Conservation (phyloP, 2,113 vertebrate species). For the Crotalus viridis region DNA sequence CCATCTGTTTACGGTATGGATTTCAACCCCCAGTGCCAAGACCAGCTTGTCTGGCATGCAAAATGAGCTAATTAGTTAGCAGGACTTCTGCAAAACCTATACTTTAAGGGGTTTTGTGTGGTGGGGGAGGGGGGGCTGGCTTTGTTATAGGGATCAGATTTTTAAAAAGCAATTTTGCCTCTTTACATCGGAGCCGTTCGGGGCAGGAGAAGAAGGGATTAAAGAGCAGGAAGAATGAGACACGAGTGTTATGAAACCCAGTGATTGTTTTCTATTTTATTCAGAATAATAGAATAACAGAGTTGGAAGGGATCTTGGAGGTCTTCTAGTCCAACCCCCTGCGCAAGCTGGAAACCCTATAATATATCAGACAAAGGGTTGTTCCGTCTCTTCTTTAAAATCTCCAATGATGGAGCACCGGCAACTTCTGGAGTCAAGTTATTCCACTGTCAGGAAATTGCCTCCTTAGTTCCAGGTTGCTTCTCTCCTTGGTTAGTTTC, state of each 20-base stretch:
- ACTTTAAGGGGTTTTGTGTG: background rate
- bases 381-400: background rate
- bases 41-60: background rate
- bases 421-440: no score
- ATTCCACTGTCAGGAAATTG: background rate
- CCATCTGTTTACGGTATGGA: no score
- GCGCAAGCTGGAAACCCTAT: background rate
- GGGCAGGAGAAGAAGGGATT: background rate
- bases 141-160: background rate
- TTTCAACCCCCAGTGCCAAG: background rate
- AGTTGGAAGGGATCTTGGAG: background rate
- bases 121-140: no score
- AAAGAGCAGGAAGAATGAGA: background rate
- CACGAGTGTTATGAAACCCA: background rate
- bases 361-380: background rate
- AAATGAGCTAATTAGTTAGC: background rate
- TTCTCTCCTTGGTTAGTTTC: background rate
- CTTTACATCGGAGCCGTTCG: background rate
- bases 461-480: background rate
- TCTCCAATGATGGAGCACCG: background rate
- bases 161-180: background rate
- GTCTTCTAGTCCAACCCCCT: background rate
- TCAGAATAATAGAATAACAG: background rate
- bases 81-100: background rate
- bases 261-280: background rate